A percentile compares a stretch with the other conserved stretches of the same genome.
phyloP scores from a whole-genome alignment of 2,888 invertebrate species.

The Yponomeuta plumbellus region DNA sequence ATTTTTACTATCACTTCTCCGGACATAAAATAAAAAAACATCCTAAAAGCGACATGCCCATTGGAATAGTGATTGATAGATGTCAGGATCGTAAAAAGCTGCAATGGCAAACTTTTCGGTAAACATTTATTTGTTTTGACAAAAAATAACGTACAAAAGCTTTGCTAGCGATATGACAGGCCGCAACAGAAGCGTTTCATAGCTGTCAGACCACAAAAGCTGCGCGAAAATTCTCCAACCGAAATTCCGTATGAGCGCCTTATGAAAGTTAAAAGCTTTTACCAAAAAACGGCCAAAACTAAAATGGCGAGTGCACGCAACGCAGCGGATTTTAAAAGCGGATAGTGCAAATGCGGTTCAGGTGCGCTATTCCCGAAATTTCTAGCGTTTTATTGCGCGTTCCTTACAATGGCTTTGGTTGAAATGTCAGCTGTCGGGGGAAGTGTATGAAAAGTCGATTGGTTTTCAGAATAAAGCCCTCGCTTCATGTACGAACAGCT shows the following conservation, averaged over 20 bases:
- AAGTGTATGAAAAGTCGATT: not conserved
- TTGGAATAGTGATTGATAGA: too few species aligned
- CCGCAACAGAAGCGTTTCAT: conserved; percentile 22
- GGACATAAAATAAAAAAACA: too few species aligned
- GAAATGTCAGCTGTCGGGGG: not conserved
- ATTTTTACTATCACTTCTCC: too few species aligned
- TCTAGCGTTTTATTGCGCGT: not conserved
- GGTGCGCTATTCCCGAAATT: not conserved
- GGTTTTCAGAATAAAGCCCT: not conserved
- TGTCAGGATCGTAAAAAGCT: too few species aligned
- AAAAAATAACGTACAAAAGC: not conserved
- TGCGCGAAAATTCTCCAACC: conserved; percentile 42
- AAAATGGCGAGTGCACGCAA: conserved; percentile 55
- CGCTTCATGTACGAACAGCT: conserved; percentile 42
- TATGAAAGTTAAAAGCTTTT: conserved; percentile 72
- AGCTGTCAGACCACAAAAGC: conserved; percentile 29
- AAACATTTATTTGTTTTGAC: too few species aligned
- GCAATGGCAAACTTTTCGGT: too few species aligned
- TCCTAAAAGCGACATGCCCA: too few species aligned
- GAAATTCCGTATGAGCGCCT: conserved; percentile 55
- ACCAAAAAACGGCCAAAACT: conserved; percentile 53
- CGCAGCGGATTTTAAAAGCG: conserved; percentile 43
- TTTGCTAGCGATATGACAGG: not conserved
- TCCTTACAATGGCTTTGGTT: not conserved
- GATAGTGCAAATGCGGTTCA: conserved; percentile 35